Conservation (phyloP, 2,797 vertebrate species). For the Gambelia wislizenii region DNA sequence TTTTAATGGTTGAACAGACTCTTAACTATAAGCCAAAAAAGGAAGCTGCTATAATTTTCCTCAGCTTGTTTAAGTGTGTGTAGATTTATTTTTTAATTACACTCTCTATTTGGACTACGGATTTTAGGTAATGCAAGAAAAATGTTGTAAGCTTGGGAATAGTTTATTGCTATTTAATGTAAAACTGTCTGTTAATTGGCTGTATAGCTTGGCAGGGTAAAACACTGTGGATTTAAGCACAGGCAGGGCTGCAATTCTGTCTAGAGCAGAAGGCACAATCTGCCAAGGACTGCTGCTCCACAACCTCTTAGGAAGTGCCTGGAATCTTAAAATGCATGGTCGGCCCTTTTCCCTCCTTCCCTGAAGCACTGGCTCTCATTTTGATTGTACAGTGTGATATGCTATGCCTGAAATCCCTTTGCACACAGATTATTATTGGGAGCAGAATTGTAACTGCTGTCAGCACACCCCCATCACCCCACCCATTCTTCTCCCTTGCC, state of each 20-base stretch:
- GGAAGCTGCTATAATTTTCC: constrained; percentile 44
- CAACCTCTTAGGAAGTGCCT: background rate
- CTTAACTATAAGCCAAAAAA: constrained; percentile 24
- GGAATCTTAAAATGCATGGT: constrained; percentile 8
- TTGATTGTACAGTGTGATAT: background rate
- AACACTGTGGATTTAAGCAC: constrained; percentile 46
- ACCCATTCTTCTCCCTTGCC: background rate
- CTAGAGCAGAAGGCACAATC: background rate
- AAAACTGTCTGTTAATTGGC: constrained; percentile 60
- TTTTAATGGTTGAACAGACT: background rate
- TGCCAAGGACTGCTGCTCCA: background rate
- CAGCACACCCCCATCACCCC: background rate
- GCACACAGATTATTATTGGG: background rate
- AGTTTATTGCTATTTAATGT: constrained; percentile 63
- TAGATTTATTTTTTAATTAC: constrained; percentile 64
- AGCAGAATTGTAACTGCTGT: background rate
- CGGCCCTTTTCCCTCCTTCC: background rate
- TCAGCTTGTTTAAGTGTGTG: constrained; percentile 51
- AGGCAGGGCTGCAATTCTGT: constrained; percentile 19
- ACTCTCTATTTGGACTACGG: constrained; percentile 49
- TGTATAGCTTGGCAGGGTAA: constrained; percentile 55
- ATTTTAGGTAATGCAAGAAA: constrained; percentile 51
- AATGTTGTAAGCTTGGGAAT: constrained; percentile 45
- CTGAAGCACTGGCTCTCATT: background rate
- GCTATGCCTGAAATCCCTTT: background rate